phyloP scores from a whole-genome alignment of 2,888 invertebrate genomes.

The Calameuta idolon region DNA sequence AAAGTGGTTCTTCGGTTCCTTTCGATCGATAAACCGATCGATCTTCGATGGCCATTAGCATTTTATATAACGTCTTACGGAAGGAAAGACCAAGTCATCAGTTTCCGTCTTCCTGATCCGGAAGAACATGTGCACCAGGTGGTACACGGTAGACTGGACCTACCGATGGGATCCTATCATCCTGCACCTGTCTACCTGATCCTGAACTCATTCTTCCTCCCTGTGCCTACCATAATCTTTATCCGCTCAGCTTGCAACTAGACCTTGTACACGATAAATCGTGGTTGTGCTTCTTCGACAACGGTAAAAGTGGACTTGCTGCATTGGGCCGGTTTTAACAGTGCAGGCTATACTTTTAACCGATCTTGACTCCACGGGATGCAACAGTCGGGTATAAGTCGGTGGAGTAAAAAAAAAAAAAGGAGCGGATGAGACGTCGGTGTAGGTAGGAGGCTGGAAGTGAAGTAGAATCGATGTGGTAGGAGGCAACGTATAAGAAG shows the following conservation, averaged over 20 bases:
- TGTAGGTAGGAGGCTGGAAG: not conserved
- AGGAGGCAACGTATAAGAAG: constrained; percentile 32
- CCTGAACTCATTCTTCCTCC: not conserved
- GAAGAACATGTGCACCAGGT: not conserved
- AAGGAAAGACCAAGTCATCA: not conserved
- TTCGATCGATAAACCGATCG: not conserved
- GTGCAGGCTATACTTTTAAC: not conserved
- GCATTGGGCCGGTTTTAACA: not conserved
- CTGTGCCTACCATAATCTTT: not conserved
- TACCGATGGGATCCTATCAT: not conserved
- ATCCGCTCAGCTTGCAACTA: not conserved
- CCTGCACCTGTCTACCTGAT: not conserved
- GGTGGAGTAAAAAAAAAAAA: not conserved
- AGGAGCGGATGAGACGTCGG: not conserved
- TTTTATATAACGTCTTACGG: not conserved
- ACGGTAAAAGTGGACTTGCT: not conserved
- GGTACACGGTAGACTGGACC: not conserved
- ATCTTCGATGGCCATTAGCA: not conserved
- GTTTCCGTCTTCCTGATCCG: not conserved
- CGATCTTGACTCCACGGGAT: not conserved
- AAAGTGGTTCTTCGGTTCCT: not conserved
- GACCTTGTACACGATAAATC: not conserved
- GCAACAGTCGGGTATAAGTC: not conserved
- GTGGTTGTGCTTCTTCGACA: not conserved
- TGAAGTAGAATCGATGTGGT: not conserved